Percentiles rank a stretch among this genome's conserved stretches.
Conservation (phyloP, 2,888 invertebrate species). For the Phaonia tiefii region DNA sequence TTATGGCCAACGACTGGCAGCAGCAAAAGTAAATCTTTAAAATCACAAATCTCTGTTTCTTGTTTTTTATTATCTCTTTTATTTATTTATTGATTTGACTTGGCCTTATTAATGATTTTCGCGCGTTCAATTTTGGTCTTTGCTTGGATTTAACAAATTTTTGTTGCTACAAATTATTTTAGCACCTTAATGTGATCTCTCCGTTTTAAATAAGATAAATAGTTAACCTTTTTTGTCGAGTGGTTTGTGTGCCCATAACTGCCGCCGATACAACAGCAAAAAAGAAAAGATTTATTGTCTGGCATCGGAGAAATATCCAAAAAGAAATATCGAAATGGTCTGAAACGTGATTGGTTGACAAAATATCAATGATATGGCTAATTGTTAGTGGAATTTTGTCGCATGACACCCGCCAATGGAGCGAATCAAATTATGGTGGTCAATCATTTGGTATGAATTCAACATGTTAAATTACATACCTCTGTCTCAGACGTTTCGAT, state of each 20-base stretch:
- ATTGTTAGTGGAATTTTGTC: too few relatives aligned
- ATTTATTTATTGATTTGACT: not conserved
- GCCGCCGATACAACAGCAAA: too few relatives aligned
- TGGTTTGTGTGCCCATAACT: slow-evolving; percentile 61
- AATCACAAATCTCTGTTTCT: slow-evolving; percentile 14
- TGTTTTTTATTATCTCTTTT: not conserved
- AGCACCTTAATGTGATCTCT: slow-evolving; percentile 65
- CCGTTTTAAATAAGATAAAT: slow-evolving; percentile 66
- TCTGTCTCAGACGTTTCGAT: too few relatives aligned
- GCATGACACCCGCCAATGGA: too few relatives aligned
- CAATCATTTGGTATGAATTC: too few relatives aligned
- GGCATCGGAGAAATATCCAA: not conserved
- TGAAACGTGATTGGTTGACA: too few relatives aligned
- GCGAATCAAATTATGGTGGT: too few relatives aligned
- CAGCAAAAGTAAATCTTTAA: slow-evolving; percentile 37
- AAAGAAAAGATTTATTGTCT: slow-evolving; percentile 55
- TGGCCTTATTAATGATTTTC: slow-evolving; percentile 43
- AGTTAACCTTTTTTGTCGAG: slow-evolving; percentile 66
- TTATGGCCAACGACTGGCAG: not conserved
- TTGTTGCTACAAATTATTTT: slow-evolving; percentile 64
- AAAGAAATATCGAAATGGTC: not conserved
- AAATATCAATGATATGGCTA: too few relatives aligned
- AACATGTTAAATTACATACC: too few relatives aligned
- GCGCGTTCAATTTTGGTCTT: slow-evolving; percentile 4
- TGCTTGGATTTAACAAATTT: slow-evolving; percentile 55